Conservation (phyloP, 2,888 invertebrate genomes). For the Drosophila percnosoma region DNA sequence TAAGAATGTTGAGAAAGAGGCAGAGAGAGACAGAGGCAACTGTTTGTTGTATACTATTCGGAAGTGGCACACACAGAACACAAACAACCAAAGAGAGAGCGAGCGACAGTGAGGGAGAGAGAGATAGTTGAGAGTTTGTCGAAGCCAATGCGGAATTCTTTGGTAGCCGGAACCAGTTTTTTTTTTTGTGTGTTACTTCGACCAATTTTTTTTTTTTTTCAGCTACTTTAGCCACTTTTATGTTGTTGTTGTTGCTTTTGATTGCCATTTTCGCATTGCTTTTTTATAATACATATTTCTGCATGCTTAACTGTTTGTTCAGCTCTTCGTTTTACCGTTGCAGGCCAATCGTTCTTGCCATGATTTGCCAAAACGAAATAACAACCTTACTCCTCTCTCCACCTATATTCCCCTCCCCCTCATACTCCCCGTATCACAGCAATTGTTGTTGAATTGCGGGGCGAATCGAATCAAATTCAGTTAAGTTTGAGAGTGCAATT, state of each 20-base stretch:
- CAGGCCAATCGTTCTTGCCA: conserved; percentile 64
- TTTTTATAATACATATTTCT: conserved; percentile 58
- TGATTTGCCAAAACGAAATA: conserved; percentile 67
- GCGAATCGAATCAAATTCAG: conserved; percentile 26
- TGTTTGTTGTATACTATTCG: conserved; percentile 56
- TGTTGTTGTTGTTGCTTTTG: conserved; percentile 29
- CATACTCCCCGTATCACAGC: background rate
- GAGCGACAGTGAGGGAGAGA: conserved; percentile 12
- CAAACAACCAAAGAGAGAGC: conserved; percentile 21
- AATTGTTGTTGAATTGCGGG: conserved; percentile 18
- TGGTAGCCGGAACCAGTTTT: conserved; percentile 76
- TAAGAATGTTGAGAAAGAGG: conserved; percentile 49
- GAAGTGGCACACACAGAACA: conserved; percentile 71
- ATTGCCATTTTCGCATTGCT: conserved; percentile 44
- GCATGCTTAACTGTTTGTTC: conserved; percentile 74
- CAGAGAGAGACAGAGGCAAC: background rate
- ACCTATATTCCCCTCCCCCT: background rate
- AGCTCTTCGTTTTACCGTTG: conserved; percentile 66
- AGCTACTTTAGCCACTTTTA: conserved; percentile 25
- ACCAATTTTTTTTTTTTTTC: conserved; percentile 57
- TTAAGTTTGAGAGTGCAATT: conserved; percentile 14
- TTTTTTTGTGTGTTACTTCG: conserved; percentile 64
- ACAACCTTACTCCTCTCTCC: conserved; percentile 1
- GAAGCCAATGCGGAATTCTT: conserved; percentile 67
- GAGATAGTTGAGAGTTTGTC: conserved; percentile 38